Evolutionary conservation across 2,888 invertebrate genomes (phyloP).

Genomic region (Lasioglossum lativentre): DNA sequence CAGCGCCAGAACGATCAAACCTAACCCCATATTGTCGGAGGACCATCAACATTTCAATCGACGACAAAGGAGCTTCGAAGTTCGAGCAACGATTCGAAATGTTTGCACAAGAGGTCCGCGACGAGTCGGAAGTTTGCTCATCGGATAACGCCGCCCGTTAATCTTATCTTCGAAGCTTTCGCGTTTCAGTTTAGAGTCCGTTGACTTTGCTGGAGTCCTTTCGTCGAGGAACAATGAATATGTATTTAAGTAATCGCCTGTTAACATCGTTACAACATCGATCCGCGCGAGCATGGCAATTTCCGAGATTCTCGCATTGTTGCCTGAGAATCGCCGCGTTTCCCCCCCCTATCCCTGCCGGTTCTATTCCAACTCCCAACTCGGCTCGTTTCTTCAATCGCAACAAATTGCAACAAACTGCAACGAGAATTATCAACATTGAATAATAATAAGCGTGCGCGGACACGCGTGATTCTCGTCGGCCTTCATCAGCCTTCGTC

Average conservation of each 20-base stretch:
- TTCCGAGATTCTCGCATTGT: constrained; percentile 14
- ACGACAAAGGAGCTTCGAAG: neutral
- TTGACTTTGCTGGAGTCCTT: neutral
- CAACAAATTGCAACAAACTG: neutral
- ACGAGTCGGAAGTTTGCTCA: neutral
- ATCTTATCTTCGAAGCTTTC: constrained; percentile 8
- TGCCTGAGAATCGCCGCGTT: constrained; percentile 8
- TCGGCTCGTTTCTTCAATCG: neutral
- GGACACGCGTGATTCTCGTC: neutral
- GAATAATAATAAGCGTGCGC: neutral
- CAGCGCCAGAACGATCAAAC: neutral
- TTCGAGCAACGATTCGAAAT: neutral
- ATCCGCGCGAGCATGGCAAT: neutral
- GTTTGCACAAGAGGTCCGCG: neutral
- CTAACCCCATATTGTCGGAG: neutral
- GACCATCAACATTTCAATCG: neutral
- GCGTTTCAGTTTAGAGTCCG: neutral
- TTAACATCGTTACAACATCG: constrained; percentile 14
- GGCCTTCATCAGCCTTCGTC: neutral
- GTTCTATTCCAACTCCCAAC: neutral
- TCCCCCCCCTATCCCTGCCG: neutral
- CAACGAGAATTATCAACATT: neutral
- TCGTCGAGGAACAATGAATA: neutral
- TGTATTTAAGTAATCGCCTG: neutral
- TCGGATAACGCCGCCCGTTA: neutral